phyloP scores from a whole-genome alignment of 2,888 invertebrate genomes.

The Hirudinaria manillensis region DNA sequence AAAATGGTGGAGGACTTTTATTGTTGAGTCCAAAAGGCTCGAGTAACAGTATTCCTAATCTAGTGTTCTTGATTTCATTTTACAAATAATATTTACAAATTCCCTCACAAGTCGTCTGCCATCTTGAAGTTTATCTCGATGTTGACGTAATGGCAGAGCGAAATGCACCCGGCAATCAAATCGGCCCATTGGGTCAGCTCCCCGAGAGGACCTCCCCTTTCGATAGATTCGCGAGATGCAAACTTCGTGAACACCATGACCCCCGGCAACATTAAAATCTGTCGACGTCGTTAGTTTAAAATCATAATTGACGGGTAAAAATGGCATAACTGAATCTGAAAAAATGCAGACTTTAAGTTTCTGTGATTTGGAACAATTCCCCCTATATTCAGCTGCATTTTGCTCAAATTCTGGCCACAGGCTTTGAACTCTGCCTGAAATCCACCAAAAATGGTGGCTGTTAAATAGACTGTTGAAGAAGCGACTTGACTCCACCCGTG shows the following conservation, averaged over 20 bases:
- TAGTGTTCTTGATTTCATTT: neutral
- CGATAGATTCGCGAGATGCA: slow-evolving; percentile 26
- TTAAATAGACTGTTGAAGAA: too few species aligned
- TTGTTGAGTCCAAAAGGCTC: neutral
- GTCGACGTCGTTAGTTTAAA: neutral
- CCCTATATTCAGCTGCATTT: neutral
- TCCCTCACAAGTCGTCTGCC: slow-evolving; percentile 22
- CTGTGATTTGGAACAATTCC: slow-evolving; percentile 6
- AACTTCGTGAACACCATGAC: slow-evolving; percentile 33
- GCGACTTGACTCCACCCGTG: too few species aligned
- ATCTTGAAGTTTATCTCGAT: slow-evolving; percentile 29
- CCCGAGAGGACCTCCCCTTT: slow-evolving; percentile 33
- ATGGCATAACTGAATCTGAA: neutral
- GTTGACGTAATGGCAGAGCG: slow-evolving; percentile 34
- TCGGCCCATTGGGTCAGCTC: slow-evolving; percentile 37
- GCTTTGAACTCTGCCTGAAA: slow-evolving; percentile 19
- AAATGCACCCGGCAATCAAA: slow-evolving; percentile 30
- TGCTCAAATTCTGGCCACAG: slow-evolving; percentile 29
- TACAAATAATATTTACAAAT: neutral
- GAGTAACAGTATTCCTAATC: neutral
- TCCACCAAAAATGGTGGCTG: slow-evolving; percentile 30
- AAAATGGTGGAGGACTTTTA: neutral
- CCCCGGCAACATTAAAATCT: slow-evolving; percentile 35
- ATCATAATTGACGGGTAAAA: neutral
- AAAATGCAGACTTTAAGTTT: slow-evolving; percentile 6